Base-by-base conservation (phyloP, 1,140 invertebrate genomes). In the Lethocerus indicus region DNA sequence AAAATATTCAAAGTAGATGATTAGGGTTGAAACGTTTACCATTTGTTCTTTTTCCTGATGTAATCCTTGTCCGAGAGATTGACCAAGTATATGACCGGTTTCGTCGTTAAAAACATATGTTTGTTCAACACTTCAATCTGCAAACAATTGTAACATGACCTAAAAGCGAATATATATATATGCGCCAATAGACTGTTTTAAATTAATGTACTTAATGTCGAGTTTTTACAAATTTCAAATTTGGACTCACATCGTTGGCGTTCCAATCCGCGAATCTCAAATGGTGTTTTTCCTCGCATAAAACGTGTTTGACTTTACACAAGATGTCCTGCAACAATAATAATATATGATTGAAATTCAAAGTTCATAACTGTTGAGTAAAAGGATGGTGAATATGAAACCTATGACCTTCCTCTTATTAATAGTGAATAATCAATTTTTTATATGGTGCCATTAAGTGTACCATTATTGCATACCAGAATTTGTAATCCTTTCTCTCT, bases 41-140 rank as follows among this genome's bases (percentile, higher is more conserved):
- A 96, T 74, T 97, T 97, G 64, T 97, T 97, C 69, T 98, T 98
- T 71, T 97, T 98, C 57, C 91, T 79, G 59, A 95, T 94, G 64
- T 93, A 99, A 68, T 98, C 95, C 65, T 93, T 95, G 65, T 98
- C 93, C 0, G 93, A 90, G 35, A 99, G 71, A 69, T 99, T 99
- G 0, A 98, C 83, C 46, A 99, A 69, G 67, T 99, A 99, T 59
- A 99, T 85, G 39, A 90, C 85, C 5, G 96, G 96, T 65, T 99
- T 99, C 0, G 93, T 87, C n/a, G 95, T 99, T 20, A 99, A 68
- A 62, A 98, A 94, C 48, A 98, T 69, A 66, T 98, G 84, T 67
- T 92, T 93, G 64, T 98, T 99, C 32, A 99, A 69, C 20, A 92
- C 69, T 69, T 98, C 94, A 67, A 98, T 95, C 91, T 96, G 68